Evolutionary conservation across 1,140 invertebrate species (phyloP), one percentile per base, ranked within the genome.

Genomic region (Drosophila sechellia): DNA sequence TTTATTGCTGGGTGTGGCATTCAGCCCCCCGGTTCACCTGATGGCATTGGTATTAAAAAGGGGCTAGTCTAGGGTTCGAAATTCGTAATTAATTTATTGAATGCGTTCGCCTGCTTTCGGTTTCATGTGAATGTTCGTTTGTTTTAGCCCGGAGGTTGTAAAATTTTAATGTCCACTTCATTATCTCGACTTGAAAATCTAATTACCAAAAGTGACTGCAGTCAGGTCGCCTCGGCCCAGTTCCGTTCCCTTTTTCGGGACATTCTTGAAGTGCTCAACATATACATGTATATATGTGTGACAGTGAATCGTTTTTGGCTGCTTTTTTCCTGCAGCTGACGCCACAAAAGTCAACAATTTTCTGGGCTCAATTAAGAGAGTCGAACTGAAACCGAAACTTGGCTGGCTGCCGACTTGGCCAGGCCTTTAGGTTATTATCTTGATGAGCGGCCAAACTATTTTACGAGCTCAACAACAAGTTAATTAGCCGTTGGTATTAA

Each of bases 391-490:
- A 69, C 63, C 39, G 70, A 65, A 77, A 69, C 56, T 58, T 71
- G 55, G 50, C 43, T 70, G 52, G 34, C 53, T 66, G 63, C 53
- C 43, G 55, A 76, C 43, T 56, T 64, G 71, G 60, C 71, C 56
- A 34, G 72, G 70, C 53, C 48, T 87, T 87, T 22, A 3, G 20
- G 20, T 22, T 89, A 79, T 87, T 86, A 86, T 86, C 83, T 86
- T 86, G 83, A 86, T 86, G 83, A 86, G 83, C 83, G 83, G 37
- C 83, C 84, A 86, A 84, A 89, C 84, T 89, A 89, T 89, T 89
- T 89, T 89, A 89, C 80, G 84, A 89, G 84, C 84, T 89, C 85
- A 83, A 77, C 85, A 89, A 89, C 85, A 89, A 89, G 85, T 89
- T 89, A 89, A 89, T 89, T 89, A 89, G 84, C 79, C 84, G 61